These are phyloP conservation scores for Pristionchus fissidentatus DNA, from an alignment of 2,888 invertebrate species.

Conservation along the genomic window DNA sequence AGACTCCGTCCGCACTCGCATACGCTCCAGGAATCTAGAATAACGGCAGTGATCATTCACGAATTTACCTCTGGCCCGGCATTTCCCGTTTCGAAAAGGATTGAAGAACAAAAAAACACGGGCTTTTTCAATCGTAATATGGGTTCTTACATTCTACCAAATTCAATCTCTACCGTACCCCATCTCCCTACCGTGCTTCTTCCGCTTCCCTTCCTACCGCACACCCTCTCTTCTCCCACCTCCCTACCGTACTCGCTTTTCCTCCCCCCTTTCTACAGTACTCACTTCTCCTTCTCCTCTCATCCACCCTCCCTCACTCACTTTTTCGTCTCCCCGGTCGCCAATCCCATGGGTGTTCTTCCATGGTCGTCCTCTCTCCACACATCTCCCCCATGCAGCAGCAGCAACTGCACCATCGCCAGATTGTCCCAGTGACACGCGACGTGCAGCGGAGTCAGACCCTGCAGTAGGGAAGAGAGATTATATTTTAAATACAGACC, in stretches of 20 bases:
- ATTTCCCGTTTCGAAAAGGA: no score
- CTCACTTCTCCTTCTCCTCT: not conserved
- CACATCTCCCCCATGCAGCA: constrained; percentile 57
- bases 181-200: not conserved
- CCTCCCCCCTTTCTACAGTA: not conserved
- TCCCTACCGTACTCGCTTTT: not conserved
- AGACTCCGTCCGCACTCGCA: not conserved
- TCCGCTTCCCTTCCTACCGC: not conserved
- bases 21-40: constrained; percentile 38
- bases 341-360: constrained; percentile 48
- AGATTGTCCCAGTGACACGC: constrained; percentile 63
- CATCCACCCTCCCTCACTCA: not conserved
- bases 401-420: constrained; percentile 60
- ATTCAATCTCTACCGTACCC: not conserved
- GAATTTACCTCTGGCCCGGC: no score
- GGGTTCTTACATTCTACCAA: not conserved
- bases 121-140: not conserved
- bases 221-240: not conserved
- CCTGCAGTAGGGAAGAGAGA: constrained; percentile 11
- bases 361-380: constrained; percentile 50
- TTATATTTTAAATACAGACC: not conserved
- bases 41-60: no score
- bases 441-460: constrained; percentile 60
- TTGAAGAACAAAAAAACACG: no score
- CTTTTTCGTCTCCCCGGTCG: constrained; percentile 46